Evolutionary conservation across 1,140 invertebrate species (phyloP), one percentile per base, ranked within the genome.

Genomic region (Lepidurus packardi): DNA sequence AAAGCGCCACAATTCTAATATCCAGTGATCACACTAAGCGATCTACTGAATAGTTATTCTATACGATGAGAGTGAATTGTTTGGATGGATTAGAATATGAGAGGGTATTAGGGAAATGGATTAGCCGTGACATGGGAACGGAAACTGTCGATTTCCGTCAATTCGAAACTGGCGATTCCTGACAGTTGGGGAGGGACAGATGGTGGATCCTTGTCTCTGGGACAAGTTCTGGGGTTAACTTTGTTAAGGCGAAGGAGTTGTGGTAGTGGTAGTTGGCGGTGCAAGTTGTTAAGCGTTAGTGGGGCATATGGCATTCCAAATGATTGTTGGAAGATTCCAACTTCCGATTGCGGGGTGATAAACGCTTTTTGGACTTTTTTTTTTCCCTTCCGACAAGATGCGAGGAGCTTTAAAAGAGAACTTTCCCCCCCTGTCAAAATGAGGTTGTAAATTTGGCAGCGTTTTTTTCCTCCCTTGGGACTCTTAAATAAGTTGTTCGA

Each of bases 401-500:
- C 5, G 13, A 47, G 47, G 13, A 65, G 21, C 13, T 65, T 65
- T n/a, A 65, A 7, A n/a, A n/a, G 6, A 7, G 2, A 21, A 8
- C 16, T 16, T n/a, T 65, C 45, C 16, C 16, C 13, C 13, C 21
- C 9, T 21, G 6, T 21, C 8, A 65, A 65, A 65, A 65, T 65
- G 53, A 65, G 53, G 53, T 65, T 65, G 53, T 65, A 65, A 65
- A 65, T 65, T 65, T 65, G 8, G 53, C 13, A n/a, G 16, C 53
- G 47, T n/a, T 65, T 65, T 65, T 65, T 65, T 47, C 45, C 21
- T 13, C 21, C 53, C 6, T 65, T 65, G 53, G 21, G 53, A 21
- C 16, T 65, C 21, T 16, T 65, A 65, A 65, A 65, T 65, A 65
- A 65, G 53, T 65, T 65, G 53, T 65, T 65, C 16, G 34, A 9